Base-by-base conservation (phyloP, 2,797 vertebrate species). In the Tokudaia tokunoshimensis region DNA sequence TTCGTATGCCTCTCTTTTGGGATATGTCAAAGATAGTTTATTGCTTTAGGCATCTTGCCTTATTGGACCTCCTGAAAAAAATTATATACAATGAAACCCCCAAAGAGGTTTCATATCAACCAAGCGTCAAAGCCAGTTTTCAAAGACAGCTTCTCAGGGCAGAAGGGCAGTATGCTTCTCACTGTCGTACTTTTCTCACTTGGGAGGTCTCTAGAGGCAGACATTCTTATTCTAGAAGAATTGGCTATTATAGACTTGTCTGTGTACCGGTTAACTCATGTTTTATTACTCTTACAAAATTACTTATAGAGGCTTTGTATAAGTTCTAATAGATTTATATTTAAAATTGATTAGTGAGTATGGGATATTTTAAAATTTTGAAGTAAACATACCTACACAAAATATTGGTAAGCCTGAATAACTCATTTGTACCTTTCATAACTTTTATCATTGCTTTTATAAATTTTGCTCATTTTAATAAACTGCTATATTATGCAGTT, bases 391-490 rank as follows among this genome's bases (percentile, higher is more conserved):
- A 63, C 22, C 17, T 82, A 82, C 57, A 93, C 76, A 84, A 89
- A 76, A 4, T 95, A 85, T 52, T 41, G 55, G 67, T 76, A 81
- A 70, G 31, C 78, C 22, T 80, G 74, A 92, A 72, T 83, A 84
- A 72, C 61, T 19, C 81, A 59, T 92, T 63, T 92, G 14, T 81
- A 24, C 0, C 0, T 86, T 94, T 90, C 87, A 44, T 81, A 90
- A 92, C 87, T 93, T 41, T 72, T 70, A 76, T 44, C 52, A 85
- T 95, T 89, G 12, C 13, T 52, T 7, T 88, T 76, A 79, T 34
- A 82, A n/a, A 80, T 95, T 93, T 94, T 88, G 83, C 70, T 92
- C 65, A 96, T 57, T 81, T 75, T 91, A 63, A 82, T 59, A 93
- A 84, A 44, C 31, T 29, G 86, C 55, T 65, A 41, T 22, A 75